Evolutionary conservation across 1,140 invertebrate genomes (phyloP), one percentile per base, ranked within the genome.

Genomic region (Lycorma delicatula): DNA sequence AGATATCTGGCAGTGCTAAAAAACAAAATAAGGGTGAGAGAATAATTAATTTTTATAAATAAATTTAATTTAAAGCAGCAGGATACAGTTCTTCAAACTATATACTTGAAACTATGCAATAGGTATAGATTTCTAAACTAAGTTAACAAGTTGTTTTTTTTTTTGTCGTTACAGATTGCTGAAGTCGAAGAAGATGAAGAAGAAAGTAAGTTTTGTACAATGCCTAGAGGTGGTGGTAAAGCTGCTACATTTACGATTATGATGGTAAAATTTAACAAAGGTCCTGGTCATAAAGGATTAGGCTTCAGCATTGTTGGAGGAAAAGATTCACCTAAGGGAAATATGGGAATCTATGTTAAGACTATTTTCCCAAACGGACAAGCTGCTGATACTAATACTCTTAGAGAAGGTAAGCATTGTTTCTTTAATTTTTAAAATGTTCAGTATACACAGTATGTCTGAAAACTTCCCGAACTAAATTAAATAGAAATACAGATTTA

Each of bases 221-320:
- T 77, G 27, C 75, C 73, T 18, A 69, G 74, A 60, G 76, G 71
- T 6, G 74, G 69, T 54, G 76, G 71, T 58, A 70, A 67, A 62
- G 66, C 62, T 58, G 72, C 66, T 56, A 72, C 72, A 38, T 75
- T 71, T 64, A 77, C 70, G 29, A 79, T 81, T 57, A 64, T 77
- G 55, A 78, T 74, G 1, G 78, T 79, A 12, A 71, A 78, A 44
- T 90, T 92, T 67, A 81, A 83, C 67, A 93, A 93, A 73, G 89
- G 90, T 18, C 81, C 80, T 9, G 86, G 88, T 3, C 82, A 88
- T 52, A 92, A 91, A 69, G 89, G 88, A 54, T 76, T 95, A 22
- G 91, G 91, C 1, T 94, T 95, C 69, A 93, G 89, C 70, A 91
- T 94, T 65, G 91, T 94, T 22, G 92, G 91, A 25, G 91, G 91